These are phyloP conservation scores for Rhynchophorus ferrugineus DNA, from an alignment of 1,140 invertebrate species.

Conservation along the genomic window DNA sequence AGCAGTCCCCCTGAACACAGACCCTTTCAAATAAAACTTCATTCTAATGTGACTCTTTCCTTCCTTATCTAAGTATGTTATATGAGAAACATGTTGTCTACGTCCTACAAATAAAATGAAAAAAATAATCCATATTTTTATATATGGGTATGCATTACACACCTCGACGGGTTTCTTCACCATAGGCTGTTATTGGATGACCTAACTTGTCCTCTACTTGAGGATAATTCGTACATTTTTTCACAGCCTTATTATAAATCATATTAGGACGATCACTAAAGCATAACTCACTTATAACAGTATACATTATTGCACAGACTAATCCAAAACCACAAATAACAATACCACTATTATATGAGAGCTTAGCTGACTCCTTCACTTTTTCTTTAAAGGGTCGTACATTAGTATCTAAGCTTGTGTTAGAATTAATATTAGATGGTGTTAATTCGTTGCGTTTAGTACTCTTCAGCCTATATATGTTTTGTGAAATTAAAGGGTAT, in stretches of 20 bases:
- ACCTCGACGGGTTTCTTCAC: conserved; percentile 69
- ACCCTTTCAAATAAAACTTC: conserved; percentile 83
- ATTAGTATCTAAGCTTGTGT: conserved; percentile 43
- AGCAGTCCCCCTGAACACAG: conserved; percentile 69
- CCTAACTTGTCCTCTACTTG: conserved; percentile 69
- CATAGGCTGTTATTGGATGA: conserved; percentile 79
- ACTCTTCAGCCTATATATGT: conserved; percentile 9
- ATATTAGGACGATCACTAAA: conserved; percentile 78
- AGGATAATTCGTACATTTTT: conserved; percentile 59
- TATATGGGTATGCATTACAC: background rate
- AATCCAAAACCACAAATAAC: conserved; percentile 70
- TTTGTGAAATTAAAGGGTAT: too few species aligned
- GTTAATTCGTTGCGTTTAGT: conserved; percentile 11
- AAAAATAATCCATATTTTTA: background rate
- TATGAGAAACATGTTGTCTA: conserved; percentile 63
- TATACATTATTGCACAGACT: conserved; percentile 71
- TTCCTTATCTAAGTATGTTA: conserved; percentile 59
- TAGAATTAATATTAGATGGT: conserved; percentile 8
- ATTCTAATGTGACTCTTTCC: conserved; percentile 74
- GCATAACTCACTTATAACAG: conserved; percentile 78
- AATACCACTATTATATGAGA: conserved; percentile 71
- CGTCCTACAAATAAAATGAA: conserved; percentile 42
- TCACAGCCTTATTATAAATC: conserved; percentile 71
- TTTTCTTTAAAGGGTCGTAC: conserved; percentile 58
- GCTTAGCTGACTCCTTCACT: conserved; percentile 83